Conservation (phyloP, 2,113 vertebrate genomes). For the Gopherus flavomarginatus region DNA sequence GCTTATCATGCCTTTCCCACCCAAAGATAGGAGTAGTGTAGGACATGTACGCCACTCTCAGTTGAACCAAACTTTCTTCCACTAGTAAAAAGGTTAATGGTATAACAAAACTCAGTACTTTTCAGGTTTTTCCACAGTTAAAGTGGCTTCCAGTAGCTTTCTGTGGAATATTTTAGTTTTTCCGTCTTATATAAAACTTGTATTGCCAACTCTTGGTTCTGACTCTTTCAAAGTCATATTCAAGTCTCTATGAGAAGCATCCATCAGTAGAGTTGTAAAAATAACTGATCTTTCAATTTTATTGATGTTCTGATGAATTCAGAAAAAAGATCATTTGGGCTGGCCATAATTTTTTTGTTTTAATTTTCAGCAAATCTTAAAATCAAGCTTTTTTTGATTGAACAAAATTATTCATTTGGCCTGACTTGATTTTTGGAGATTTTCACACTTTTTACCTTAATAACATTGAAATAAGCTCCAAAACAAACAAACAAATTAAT, state of each 20-base stretch:
- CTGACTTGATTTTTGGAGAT: neutral
- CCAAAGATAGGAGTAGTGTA: neutral
- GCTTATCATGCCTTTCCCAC: neutral
- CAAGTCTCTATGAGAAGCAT: neutral
- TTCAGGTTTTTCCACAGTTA: neutral
- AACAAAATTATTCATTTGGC: neutral
- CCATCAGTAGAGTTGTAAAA: neutral
- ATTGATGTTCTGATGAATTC: neutral
- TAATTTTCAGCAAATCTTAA: neutral
- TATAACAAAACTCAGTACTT: neutral
- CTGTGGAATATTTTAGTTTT: neutral
- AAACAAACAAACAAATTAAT: neutral
- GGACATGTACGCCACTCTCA: neutral
- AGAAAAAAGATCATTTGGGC: neutral
- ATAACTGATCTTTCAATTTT: neutral
- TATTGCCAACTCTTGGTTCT: neutral
- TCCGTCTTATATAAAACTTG: neutral
- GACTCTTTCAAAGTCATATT: neutral
- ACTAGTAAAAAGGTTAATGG: neutral
- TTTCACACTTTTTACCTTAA: neutral
- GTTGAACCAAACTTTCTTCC: neutral
- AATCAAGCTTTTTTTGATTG: neutral
- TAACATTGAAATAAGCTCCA: neutral
- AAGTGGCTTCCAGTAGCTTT: neutral
- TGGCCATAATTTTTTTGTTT: no score